A percentile compares a stretch with the other conserved stretches of the same genome.
Conservation (phyloP, 2,888 invertebrate genomes). For the Callyntrura guangdongensis region DNA sequence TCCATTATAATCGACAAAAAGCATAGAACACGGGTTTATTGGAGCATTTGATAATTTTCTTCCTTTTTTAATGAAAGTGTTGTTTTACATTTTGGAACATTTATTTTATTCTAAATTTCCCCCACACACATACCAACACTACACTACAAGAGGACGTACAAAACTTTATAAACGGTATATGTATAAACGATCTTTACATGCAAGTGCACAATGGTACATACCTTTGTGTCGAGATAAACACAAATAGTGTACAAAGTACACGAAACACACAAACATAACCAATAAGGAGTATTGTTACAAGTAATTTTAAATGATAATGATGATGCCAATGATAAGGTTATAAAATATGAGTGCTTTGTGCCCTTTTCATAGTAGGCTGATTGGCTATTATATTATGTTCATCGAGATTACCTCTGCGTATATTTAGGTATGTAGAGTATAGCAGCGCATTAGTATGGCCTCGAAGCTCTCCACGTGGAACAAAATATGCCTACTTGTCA, state of each 20-base stretch:
- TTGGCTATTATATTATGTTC: constrained; percentile 8
- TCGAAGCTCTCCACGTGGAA: constrained; percentile 54
- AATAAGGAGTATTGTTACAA: neutral
- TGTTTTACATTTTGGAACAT: constrained; percentile 58
- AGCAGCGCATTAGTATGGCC: too few species aligned
- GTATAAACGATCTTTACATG: neutral
- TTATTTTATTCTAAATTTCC: constrained; percentile 34
- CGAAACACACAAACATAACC: neutral
- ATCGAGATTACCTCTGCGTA: neutral
- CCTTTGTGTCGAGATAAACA: neutral
- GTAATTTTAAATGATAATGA: constrained; percentile 1
- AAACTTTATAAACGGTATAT: neutral
- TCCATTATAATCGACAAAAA: constrained; percentile 22
- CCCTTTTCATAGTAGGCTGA: neutral
- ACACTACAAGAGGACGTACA: neutral
- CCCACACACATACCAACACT: neutral
- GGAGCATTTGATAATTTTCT: constrained; percentile 37
- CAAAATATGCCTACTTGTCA: constrained; percentile 37
- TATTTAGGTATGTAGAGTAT: neutral
- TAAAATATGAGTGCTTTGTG: neutral
- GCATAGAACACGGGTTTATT: constrained; percentile 31
- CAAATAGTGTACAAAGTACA: neutral
- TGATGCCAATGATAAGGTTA: constrained; percentile 21
- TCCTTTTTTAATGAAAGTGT: constrained; percentile 33
- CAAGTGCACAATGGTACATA: neutral